Base-by-base conservation (phyloP, 2,888 invertebrate species). In the Bibio marci region DNA sequence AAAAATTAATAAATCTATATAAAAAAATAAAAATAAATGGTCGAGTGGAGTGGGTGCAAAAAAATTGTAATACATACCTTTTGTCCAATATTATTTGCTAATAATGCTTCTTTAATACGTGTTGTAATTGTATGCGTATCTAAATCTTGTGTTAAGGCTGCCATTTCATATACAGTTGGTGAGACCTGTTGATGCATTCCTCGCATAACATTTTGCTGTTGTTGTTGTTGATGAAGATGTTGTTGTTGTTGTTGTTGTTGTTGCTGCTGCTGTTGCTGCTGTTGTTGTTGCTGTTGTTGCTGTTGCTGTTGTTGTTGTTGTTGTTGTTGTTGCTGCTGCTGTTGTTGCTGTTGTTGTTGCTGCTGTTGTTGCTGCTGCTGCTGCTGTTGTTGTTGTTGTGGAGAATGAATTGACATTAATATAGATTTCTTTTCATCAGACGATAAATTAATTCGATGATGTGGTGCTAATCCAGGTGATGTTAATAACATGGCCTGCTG, bases 111-210 rank as follows among this genome's bases (percentile, higher is more conserved):
- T 58, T 95, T 97, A 57, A 95, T 94, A 61, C 90, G 88, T 8
- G 91, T 91, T 3, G 95, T 95, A 51, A 95, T 90, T 15, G 82
- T 79, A 57, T 94, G 90, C 2, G 97, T 97, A 62, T 97, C 95
- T 45, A 97, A 71, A 59, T 94, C 94, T 52, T 90, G 90, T 10
- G 94, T 94, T 32, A 94, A 70, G 4, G 94, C 94, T 2, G 94
- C 92, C 83, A 94, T 90, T 63, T 95, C 94, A 60, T 94, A 91
- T 13, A 94, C 92, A 50, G 90, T 91, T n/a, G 90, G 88, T 30
- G 88, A 85, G 64, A 85, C 80, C 53, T 86, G 83, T 46, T 82
- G 81, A 53, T 82, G 81, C 47, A 86, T 70, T 43, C 67, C 72
- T 27, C 86, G 70, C 67, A 85, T 70, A 2, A 74, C 69, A 14